Conservation (phyloP, 2,797 vertebrate species). For the Orientallactaga sibirica region DNA sequence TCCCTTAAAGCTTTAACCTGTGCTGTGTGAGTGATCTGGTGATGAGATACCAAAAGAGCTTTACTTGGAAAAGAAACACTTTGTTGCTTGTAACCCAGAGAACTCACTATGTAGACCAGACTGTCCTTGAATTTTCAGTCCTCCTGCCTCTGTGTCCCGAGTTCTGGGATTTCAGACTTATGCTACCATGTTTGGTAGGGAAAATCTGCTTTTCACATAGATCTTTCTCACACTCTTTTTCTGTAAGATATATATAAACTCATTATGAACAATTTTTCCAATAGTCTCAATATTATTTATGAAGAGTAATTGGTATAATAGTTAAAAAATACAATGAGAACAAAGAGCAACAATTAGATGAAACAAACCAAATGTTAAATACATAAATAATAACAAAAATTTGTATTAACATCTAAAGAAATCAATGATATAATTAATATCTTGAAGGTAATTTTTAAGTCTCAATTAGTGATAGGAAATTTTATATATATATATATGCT, state of each 20-base stretch:
- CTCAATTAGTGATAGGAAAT: slow-evolving; percentile 1
- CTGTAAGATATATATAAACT: not conserved
- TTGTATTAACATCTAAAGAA: slow-evolving; percentile 44
- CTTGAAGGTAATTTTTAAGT: slow-evolving; percentile 22
- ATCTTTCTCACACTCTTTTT: not conserved
- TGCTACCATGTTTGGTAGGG: not conserved
- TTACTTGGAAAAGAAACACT: not conserved
- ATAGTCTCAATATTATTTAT: slow-evolving; percentile 45
- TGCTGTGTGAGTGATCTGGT: not conserved
- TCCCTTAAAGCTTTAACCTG: slow-evolving; percentile 17
- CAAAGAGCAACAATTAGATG: not conserved
- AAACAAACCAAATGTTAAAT: slow-evolving; percentile 16
- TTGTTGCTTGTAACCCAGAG: not conserved
- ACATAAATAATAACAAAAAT: not conserved
- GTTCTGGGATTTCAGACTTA: not conserved
- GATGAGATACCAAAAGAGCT: not conserved
- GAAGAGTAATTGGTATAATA: not conserved
- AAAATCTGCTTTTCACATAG: too few species aligned
- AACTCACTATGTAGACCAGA: not conserved
- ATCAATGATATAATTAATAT: slow-evolving; percentile 5
- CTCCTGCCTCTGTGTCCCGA: not conserved
- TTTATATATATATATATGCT: not conserved
- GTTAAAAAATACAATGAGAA: slow-evolving; percentile 13
- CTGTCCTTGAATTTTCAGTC: not conserved
- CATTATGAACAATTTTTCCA: slow-evolving; percentile 1